A percentile compares a stretch with the other conserved stretches of the same genome.
Evolutionary conservation across 2,113 vertebrate species (phyloP).

Genomic region (Diadophis punctatus): DNA sequence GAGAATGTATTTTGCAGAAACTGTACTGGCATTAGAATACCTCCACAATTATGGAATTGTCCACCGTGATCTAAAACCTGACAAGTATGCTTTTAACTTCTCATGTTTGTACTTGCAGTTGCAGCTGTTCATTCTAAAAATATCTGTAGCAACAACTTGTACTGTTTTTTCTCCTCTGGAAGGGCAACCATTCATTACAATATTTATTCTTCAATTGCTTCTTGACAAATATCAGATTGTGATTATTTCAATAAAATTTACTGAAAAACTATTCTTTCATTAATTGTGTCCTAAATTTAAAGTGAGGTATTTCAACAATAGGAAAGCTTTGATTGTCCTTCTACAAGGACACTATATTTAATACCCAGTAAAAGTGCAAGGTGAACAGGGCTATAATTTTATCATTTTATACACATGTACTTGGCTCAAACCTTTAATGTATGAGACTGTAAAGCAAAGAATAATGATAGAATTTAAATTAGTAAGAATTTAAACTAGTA

Average conservation of each 20-base stretch:
- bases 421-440: background rate
- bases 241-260: background rate
- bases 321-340: background rate
- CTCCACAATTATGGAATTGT: constrained; percentile 98
- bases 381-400: background rate
- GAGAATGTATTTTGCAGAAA: constrained; percentile 96
- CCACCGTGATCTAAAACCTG: constrained; percentile 96
- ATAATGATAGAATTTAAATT: background rate
- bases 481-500: background rate
- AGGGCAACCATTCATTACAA: background rate
- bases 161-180: background rate
- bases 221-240: background rate
- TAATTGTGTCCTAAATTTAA: background rate
- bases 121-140: constrained; percentile 22
- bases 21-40: constrained; percentile 91
- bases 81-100: constrained; percentile 80
- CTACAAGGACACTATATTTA: background rate
- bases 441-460: background rate
- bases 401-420: background rate
- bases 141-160: background rate
- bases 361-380: background rate
- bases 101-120: constrained; percentile 1
- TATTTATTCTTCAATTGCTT: background rate
- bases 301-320: background rate
- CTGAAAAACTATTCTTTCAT: background rate